Evolutionary conservation across 53 echinoderm and acorn worm species (phyloP), one percentile per base, ranked within the genome.

Genomic region (Temnopleurus reevesii): DNA sequence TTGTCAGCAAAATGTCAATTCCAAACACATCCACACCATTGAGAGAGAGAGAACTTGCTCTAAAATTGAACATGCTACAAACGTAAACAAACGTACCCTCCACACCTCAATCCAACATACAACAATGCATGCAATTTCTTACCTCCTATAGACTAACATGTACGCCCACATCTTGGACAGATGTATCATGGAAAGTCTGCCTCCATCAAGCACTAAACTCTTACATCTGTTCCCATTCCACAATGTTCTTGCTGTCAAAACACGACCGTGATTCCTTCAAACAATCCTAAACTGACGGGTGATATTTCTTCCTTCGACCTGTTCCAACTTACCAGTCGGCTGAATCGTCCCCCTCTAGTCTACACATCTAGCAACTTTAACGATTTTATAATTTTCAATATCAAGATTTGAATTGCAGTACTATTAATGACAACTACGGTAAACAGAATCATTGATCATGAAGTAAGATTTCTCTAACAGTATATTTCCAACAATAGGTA

Each of bases 211-310:
- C 45, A 77, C 8, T 79, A 29, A 46, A 79, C 51, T 30, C 46
- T 30, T 47, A 79, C 79, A 79, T 79, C 79, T 79, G 79, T 49
- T 79, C 49, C 79, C 51, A 47, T 79, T 79, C 79, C 79, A 79
- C 28, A 47, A 49, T 49, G 45, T 49, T 29, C 13, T 29, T 55
- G 28, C 80, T 49, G 31, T 49, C 80, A 80, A 80, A 80, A 80
- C 80, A 80, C 5, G 30, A 80, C 26, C 80, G 27, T 7, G 29
- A n/a, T 25, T 49, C 46, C 80, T 80, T 80, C 80, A 80, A 80
- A 80, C 80, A 80, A 80, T 46, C 26, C 53, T 19, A 49, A 28
- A 27, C n/a, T 80, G 80, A 80, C 80, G 45, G 80, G 49, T 29
- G 80, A 80, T 49, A 46, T 80, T 49, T 80, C 47, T 49, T 80